Percentiles rank a stretch among this genome's conserved stretches.
Evolutionary conservation across 2,888 invertebrate species (phyloP).

Genomic region (Drosophila meridionalis): DNA sequence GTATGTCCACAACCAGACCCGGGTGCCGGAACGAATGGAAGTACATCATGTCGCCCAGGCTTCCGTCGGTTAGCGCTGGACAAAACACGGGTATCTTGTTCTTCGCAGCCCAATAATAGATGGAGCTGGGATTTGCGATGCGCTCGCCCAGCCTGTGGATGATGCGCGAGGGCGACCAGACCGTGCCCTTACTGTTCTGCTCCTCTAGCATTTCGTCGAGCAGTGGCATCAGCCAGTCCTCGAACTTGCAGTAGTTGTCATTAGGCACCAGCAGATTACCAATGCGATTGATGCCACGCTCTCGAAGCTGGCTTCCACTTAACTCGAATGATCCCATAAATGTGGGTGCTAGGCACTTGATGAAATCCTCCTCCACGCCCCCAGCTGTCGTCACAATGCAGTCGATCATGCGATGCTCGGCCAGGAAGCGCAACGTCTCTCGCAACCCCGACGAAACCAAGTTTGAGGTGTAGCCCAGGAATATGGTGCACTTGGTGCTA

Average conservation of each 20-base stretch:
- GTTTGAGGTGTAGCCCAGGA: constrained; percentile 98
- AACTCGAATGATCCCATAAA: constrained; percentile 96
- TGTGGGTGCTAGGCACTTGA: constrained; percentile 98
- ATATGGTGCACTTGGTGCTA: constrained; percentile 95
- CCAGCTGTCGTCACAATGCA: constrained; percentile 99
- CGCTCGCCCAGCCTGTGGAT: constrained; percentile 93
- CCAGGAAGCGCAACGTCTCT: constrained; percentile 95
- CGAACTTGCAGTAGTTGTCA: constrained; percentile 98
- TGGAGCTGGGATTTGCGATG: constrained; percentile 95
- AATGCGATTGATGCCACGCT: constrained; percentile 92
- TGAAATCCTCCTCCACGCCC: constrained; percentile 99
- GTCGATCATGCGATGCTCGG: constrained; percentile 95
- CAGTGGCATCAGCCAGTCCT: constrained; percentile 97
- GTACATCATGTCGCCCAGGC: constrained; percentile 99
- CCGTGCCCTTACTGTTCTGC: constrained; percentile 89
- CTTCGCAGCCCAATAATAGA: constrained; percentile 98
- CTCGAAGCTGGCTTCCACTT: constrained; percentile 91
- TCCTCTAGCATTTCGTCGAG: constrained; percentile 95
- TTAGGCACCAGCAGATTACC: constrained; percentile 99
- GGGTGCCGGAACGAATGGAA: constrained; percentile 98
- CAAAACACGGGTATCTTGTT: constrained; percentile 99
- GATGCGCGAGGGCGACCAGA: constrained; percentile 97
- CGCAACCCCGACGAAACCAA: constrained; percentile 97
- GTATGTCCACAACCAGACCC: constrained; percentile 96
- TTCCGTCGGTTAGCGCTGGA: constrained; percentile 99